These are phyloP conservation scores for Monochamus saltuarius DNA, from an alignment of 1,140 invertebrate genomes.

Conservation along the genomic window DNA sequence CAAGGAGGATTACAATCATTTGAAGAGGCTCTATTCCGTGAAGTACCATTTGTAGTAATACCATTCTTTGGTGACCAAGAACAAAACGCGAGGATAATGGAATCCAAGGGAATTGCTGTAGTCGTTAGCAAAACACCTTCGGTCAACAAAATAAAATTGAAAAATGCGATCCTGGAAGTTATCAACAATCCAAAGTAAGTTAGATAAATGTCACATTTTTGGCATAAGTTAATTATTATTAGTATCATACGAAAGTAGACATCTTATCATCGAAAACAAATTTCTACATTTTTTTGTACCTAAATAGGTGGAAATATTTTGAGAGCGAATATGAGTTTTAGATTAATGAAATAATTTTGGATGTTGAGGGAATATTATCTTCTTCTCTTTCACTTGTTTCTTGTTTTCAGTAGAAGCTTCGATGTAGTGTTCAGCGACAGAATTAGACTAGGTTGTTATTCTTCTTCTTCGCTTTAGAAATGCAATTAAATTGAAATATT, in stretches of 20 bases:
- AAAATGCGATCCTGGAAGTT: slow-evolving; percentile 13
- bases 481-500: not conserved
- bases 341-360: too few relatives aligned
- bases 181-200: slow-evolving; percentile 6
- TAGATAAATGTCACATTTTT: not conserved
- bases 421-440: too few relatives aligned
- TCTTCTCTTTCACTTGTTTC: too few relatives aligned
- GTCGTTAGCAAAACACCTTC: slow-evolving; percentile 12
- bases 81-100: slow-evolving; percentile 34
- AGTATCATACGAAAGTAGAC: too few relatives aligned
- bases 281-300: too few relatives aligned
- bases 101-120: slow-evolving; percentile 35
- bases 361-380: too few relatives aligned
- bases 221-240: slow-evolving; percentile 42
- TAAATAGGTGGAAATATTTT: too few relatives aligned
- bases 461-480: not conserved
- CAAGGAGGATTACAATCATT: slow-evolving; percentile 56
- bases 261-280: too few relatives aligned
- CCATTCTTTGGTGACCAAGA: slow-evolving; percentile 48
- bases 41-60: slow-evolving; percentile 55
- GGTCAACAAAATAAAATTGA: not conserved
- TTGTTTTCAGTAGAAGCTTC: too few relatives aligned
- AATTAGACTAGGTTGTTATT: too few relatives aligned
- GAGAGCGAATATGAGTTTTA: too few relatives aligned
- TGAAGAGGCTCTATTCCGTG: slow-evolving; percentile 53